Percentiles rank a stretch among this genome's conserved stretches.
These are phyloP conservation scores for Monochamus saltuarius DNA, from an alignment of 1,140 invertebrate genomes.

Conservation along the genomic window DNA sequence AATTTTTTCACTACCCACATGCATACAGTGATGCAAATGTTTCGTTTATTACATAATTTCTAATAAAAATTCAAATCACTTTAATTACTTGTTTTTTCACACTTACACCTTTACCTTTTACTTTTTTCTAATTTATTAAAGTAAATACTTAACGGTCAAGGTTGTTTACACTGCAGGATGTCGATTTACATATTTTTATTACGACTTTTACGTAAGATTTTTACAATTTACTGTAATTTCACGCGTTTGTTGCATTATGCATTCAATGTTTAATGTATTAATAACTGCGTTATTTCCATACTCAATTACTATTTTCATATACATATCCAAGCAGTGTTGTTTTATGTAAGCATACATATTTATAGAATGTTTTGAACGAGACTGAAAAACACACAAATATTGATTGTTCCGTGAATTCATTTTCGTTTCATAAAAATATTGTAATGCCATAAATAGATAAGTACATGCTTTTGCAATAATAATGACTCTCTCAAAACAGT, in stretches of 20 bases:
- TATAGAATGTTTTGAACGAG: no score
- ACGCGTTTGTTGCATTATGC: no score
- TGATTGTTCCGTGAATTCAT: no score
- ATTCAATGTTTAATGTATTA: no score
- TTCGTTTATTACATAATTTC: slow-evolving; percentile 19
- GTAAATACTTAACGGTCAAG: slow-evolving; percentile 27
- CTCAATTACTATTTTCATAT: not conserved
- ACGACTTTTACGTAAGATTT: no score
- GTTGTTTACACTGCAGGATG: slow-evolving; percentile 21
- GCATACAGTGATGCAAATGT: slow-evolving; percentile 17
- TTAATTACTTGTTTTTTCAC: slow-evolving; percentile 5
- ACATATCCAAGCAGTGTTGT: not conserved
- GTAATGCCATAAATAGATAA: no score
- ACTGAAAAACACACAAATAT: no score
- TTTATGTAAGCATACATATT: not conserved
- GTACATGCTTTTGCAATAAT: no score
- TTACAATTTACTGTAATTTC: no score
- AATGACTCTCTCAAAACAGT: no score
- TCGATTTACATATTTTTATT: not conserved
- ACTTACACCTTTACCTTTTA: slow-evolving; percentile 16
- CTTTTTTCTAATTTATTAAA: slow-evolving; percentile 27
- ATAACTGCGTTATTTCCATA: not conserved
- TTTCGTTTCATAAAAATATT: no score
- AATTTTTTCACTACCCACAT: no score
- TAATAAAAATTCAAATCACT: slow-evolving; percentile 12